Evolutionary conservation across 2,797 vertebrate species (phyloP), one percentile per base, ranked within the genome.

Genomic region (Paedocypris micromegethes): DNA sequence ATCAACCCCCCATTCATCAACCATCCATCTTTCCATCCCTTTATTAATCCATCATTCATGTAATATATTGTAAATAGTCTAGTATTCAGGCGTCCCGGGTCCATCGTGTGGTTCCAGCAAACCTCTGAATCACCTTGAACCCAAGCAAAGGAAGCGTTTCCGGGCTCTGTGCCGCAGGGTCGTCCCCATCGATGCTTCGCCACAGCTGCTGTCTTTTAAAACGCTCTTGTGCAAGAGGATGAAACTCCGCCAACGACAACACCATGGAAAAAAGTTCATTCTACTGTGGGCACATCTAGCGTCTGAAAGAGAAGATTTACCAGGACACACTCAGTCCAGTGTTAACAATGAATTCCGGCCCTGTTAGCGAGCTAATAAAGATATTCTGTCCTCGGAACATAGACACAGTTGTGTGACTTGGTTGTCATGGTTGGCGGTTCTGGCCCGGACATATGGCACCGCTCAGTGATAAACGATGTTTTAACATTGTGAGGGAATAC

Each of bases 221-320:
- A 70, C 64, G 44, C 54, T 70, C 63, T 58, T 70, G 58, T 61
- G 59, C 42, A 46, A 51, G 61, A 66, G 43, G 63, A 67, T 70
- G 60, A 72, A 70, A 71, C 42, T 3, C 54, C 43, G 51, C 51
- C 68, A 73, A 66, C 69, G 38, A 73, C 48, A 73, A 71, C 61
- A 70, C 66, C 58, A 58, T 56, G 64, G 64, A 45, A 47, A 52
- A 37, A 52, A 7, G 47, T 59, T 67, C 23, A 23, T 75, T 49
- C 38, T 45, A 44, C 62, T 57, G n/a, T 65, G 66, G 70, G 58
- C 58, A 70, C 56, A 53, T 48, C 51, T 39, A 61, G 43, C 53
- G 72, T 74, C 69, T 23, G 23, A 23, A 59, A 37, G 3, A 53
- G 7, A 54, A 72, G 58, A 70, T 68, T 66, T 55, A 66, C 40